Evolutionary conservation across 2,797 vertebrate genomes (phyloP).

Genomic region (Betta splendens): DNA sequence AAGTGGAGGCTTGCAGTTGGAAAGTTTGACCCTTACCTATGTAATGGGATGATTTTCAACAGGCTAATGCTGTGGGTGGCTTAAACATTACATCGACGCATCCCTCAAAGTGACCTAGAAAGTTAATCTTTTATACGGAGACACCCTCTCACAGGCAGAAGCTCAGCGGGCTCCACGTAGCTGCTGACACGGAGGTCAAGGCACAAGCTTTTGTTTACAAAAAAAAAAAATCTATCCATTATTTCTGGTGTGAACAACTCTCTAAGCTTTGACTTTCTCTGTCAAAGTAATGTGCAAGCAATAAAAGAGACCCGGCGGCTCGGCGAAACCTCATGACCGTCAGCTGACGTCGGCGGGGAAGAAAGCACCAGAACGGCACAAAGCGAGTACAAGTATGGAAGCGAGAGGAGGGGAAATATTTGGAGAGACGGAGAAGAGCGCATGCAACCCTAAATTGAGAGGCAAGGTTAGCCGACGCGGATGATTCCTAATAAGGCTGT

Average conservation of each 20-base stretch:
- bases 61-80: constrained; percentile 38
- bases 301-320: constrained; percentile 37
- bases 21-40: constrained; percentile 34
- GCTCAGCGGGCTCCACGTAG: constrained; percentile 6
- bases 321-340: constrained; percentile 76
- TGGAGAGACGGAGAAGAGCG: constrained; percentile 45
- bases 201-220: constrained; percentile 27
- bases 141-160: constrained; percentile 40
- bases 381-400: constrained; percentile 28
- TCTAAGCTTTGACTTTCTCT: constrained; percentile 17
- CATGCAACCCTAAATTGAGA: constrained; percentile 73
- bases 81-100: constrained; percentile 63
- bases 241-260: constrained; percentile 18
- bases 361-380: constrained; percentile 28
- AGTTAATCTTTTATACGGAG: constrained; percentile 79
- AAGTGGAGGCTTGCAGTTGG: constrained; percentile 25
- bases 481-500: constrained; percentile 87
- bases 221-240: constrained; percentile 9
- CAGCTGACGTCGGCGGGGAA: constrained; percentile 73
- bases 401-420: constrained; percentile 22
- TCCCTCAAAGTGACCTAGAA: constrained; percentile 79
- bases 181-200: constrained; percentile 21
- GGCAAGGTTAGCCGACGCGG: constrained; percentile 61
- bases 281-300: constrained; percentile 13
- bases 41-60: constrained; percentile 33